phyloP scores from a whole-genome alignment of 2,888 invertebrate genomes.

The Ennomos erosarius region DNA sequence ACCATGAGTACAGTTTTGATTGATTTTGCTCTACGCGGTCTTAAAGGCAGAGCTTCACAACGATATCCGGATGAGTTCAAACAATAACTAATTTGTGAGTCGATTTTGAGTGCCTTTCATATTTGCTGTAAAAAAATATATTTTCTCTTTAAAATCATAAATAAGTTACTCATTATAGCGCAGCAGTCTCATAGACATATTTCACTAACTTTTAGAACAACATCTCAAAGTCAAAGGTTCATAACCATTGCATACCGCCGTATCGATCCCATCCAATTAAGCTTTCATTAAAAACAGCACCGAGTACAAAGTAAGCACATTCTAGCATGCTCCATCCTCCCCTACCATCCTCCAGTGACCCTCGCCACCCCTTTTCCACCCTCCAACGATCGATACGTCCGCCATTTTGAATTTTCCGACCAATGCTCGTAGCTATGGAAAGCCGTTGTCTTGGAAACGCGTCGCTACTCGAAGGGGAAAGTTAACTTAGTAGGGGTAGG shows the following conservation, averaged over 20 bases:
- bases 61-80: no score
- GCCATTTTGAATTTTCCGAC: conserved; percentile 85
- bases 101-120: no score
- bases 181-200: no score
- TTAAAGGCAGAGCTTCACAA: no score
- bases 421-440: conserved; percentile 81
- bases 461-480: conserved; percentile 72
- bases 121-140: no score
- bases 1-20: no score
- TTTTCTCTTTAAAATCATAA: no score
- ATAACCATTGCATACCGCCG: conserved; percentile 10
- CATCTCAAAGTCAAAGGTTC: not conserved
- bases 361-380: conserved; percentile 56
- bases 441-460: conserved; percentile 72
- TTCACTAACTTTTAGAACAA: no score
- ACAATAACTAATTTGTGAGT: no score
- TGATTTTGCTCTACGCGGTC: no score
- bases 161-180: no score
- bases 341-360: conserved; percentile 48
- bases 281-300: conserved; percentile 36
- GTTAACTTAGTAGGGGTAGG: conserved; percentile 61
- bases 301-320: conserved; percentile 56
- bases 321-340: conserved; percentile 56
- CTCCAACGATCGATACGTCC: conserved; percentile 73
- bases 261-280: conserved; percentile 40